Conservation (phyloP, 2,797 vertebrate species). For the Coregonus ussuriensis region DNA sequence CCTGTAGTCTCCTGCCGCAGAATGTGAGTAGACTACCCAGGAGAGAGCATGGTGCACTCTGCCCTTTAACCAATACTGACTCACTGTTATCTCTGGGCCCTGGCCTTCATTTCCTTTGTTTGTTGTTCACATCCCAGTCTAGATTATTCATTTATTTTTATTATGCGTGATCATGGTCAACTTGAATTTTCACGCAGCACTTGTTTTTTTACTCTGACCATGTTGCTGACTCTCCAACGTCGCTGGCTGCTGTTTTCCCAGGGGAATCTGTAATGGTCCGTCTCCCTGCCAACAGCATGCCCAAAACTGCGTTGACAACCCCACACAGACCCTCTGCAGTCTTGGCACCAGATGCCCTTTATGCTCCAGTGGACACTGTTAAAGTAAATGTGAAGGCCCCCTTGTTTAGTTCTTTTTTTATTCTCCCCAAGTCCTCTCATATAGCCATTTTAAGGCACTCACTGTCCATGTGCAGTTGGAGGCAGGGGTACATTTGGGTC, state of each 20-base stretch:
- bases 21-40: conserved; percentile 32
- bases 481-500: conserved; percentile 30
- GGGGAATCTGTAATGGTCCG: conserved; percentile 45
- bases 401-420: neutral
- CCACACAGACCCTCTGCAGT: conserved; percentile 62
- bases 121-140: conserved; percentile 40
- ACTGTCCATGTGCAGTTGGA: conserved; percentile 17
- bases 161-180: conserved; percentile 30
- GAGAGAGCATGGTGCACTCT: conserved; percentile 52
- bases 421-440: neutral
- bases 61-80: conserved; percentile 40
- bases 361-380: conserved; percentile 37
- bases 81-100: conserved; percentile 34
- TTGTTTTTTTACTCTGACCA: conserved; percentile 16
- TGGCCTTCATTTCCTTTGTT: conserved; percentile 44
- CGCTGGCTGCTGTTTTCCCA: conserved; percentile 22
- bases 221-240: conserved; percentile 35
- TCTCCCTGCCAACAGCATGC: conserved; percentile 34
- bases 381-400: neutral
- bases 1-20: conserved; percentile 64
- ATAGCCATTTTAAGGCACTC: conserved; percentile 44
- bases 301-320: conserved; percentile 29
- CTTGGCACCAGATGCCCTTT: conserved; percentile 61
- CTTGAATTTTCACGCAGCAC: conserved; percentile 8
- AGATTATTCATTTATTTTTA: conserved; percentile 8